Evolutionary conservation across 2,113 vertebrate species (phyloP).

Genomic region (Ammospiza caudacuta): DNA sequence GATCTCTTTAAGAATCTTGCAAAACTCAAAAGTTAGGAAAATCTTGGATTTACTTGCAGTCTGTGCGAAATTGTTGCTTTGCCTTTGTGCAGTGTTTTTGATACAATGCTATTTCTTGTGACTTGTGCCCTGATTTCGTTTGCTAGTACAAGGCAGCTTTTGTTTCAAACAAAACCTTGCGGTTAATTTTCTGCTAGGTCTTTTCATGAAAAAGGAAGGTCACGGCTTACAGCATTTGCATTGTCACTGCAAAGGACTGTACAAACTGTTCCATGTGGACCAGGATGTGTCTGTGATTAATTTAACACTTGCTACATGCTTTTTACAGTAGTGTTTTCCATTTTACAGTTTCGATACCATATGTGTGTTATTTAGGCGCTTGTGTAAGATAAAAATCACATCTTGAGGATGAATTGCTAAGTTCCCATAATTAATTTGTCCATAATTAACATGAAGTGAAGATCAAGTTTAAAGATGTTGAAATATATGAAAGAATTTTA

Average conservation of each 20-base stretch:
- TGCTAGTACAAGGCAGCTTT: slow-evolving; percentile 69
- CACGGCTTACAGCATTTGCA: slow-evolving; percentile 54
- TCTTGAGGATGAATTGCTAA: neutral
- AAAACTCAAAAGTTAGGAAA: slow-evolving; percentile 41
- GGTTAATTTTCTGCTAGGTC: slow-evolving; percentile 65
- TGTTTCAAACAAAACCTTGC: slow-evolving; percentile 68
- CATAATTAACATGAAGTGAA: neutral
- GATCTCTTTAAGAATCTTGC: slow-evolving; percentile 26
- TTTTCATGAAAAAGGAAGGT: slow-evolving; percentile 71
- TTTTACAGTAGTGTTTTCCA: slow-evolving; percentile 11
- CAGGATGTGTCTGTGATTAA: slow-evolving; percentile 48
- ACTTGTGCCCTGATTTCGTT: slow-evolving; percentile 55
- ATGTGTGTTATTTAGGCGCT: neutral
- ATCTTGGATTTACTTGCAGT: slow-evolving; percentile 39
- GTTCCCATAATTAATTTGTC: neutral
- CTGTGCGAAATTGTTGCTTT: slow-evolving; percentile 21
- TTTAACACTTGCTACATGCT: neutral
- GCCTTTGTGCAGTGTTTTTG: slow-evolving; percentile 53
- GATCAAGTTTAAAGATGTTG: neutral
- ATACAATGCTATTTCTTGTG: slow-evolving; percentile 63
- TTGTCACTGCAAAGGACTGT: slow-evolving; percentile 61
- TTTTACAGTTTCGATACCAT: neutral
- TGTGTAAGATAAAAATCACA: neutral
- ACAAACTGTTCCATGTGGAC: slow-evolving; percentile 63
- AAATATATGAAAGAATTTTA: neutral